Evolutionary conservation across 2,797 vertebrate species (phyloP).

Genomic region (Cyclura pinguis): DNA sequence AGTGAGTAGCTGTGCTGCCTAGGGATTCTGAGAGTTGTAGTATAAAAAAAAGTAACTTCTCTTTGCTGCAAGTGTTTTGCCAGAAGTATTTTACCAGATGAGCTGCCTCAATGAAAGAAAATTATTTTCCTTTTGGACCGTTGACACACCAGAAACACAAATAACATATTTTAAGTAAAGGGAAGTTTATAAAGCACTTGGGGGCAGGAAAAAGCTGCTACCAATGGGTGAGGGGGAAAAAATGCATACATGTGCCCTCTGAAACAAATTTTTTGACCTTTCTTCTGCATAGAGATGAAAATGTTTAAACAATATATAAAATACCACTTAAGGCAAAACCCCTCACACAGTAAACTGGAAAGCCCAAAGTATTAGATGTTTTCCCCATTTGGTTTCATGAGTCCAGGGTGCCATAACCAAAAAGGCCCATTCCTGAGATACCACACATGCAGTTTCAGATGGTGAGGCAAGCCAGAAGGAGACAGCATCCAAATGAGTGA

Average conservation of each 20-base stretch:
- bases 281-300: background rate
- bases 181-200: background rate
- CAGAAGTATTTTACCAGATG: background rate
- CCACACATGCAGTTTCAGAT: background rate
- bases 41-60: too few relatives aligned
- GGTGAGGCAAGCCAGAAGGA: background rate
- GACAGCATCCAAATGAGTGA: background rate
- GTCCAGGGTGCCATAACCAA: background rate
- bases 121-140: background rate
- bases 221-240: background rate
- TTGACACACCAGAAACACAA: background rate
- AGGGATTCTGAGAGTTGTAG: too few relatives aligned
- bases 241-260: background rate
- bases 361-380: background rate
- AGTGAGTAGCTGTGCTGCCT: background rate
- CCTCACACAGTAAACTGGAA: background rate
- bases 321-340: background rate
- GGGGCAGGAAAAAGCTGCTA: background rate
- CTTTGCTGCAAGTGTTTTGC: background rate
- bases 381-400: background rate
- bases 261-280: background rate
- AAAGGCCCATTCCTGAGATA: background rate
- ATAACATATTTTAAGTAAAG: background rate
- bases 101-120: too few relatives aligned
- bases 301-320: background rate